Evolutionary conservation across 1,140 invertebrate genomes (phyloP), one percentile per base, ranked within the genome.

Genomic region (Cotesia chilonis): DNA sequence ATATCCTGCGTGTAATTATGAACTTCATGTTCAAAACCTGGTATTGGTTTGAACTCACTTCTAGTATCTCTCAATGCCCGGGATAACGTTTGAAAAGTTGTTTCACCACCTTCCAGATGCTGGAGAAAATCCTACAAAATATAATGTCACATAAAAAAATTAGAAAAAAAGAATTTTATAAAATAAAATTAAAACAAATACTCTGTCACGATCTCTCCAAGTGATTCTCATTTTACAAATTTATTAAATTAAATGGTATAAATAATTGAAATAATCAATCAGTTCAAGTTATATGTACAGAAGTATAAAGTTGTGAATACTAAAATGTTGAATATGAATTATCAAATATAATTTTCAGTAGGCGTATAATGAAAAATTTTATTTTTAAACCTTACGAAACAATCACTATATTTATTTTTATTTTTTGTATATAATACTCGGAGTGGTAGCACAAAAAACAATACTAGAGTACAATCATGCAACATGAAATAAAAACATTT

Each of bases 1-100:
- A 91, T 81, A 75, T 83, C 81, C 61, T 86, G 85, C 36, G 81
- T 79, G 2, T 69, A 12, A 54, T 75, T 74, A 71, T 77, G 80
- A 70, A 80, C 68, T 83, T 76, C 7, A 82, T 75, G 69, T 85
- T 79, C 41, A 63, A 88, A 82, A 67, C 87, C 86, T 59, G 89
- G 88, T 63, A 89, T 68, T 9, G 84, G 82, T 70, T 86, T 85
- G 70, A 78, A 84, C 20, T 85, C 83, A 17, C 84, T 83, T 78
- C 82, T 83, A 37, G 85, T 87, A 37, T 81, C 83, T 66, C 82
- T 80, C 7, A 90, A 72, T 47, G 83, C 83, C 4, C 80, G 77
- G 61, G 82, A 75, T 71, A 90, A 74, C n/a, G 84, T 78, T 20
- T 78, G 76, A 41, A 80, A 80, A n/a, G 87, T 89, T 12, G 88